Evolutionary conservation across 2,113 vertebrate species (phyloP).

Genomic region (Gallinago media): DNA sequence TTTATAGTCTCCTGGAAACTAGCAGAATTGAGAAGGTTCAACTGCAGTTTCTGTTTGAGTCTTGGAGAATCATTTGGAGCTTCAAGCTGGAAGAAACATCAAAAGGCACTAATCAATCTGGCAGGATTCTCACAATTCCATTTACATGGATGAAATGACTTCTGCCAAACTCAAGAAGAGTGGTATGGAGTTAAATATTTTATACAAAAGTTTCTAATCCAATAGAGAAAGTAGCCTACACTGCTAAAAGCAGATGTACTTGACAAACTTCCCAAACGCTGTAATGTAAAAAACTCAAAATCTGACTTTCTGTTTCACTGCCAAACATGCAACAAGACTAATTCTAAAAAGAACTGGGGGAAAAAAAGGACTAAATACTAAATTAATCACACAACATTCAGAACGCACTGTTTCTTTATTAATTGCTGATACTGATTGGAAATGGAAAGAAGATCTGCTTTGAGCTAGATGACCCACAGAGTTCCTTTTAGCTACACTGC

Average conservation of each 20-base stretch:
- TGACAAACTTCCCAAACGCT: not conserved
- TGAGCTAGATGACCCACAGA: not conserved
- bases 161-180: not conserved
- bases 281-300: not conserved
- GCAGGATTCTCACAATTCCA: not conserved
- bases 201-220: not conserved
- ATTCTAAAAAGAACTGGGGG: not conserved
- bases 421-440: not conserved
- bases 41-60: not conserved
- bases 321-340: not conserved
- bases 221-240: not conserved
- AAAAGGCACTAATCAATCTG: constrained; percentile 24
- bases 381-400: not conserved
- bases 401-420: not conserved
- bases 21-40: not conserved
- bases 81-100: not conserved
- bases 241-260: not conserved
- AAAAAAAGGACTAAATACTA: not conserved
- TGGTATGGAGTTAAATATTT: not conserved
- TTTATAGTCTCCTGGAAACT: not conserved
- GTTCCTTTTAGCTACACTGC: not conserved
- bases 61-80: not conserved
- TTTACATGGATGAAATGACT: not conserved
- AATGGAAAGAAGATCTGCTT: not conserved
- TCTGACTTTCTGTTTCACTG: not conserved